Evolutionary conservation across 2,113 vertebrate genomes (phyloP), one percentile per base, ranked within the genome.

Genomic region (Bostrychus sinensis): DNA sequence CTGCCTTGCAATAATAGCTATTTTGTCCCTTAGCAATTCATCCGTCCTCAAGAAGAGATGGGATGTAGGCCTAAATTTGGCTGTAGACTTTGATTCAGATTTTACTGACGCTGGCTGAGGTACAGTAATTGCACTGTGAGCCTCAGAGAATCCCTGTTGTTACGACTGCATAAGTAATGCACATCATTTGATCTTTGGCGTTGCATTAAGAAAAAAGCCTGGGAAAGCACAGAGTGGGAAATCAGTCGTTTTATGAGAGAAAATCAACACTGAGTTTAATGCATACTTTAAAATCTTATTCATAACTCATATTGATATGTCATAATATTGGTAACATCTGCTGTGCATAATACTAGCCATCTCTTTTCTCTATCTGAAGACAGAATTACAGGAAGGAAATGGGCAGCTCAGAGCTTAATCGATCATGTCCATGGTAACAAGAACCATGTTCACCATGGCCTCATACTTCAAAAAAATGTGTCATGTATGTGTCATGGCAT

Each of bases 121-220:
- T 53, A 13, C 30, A 20, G 51, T 78, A 83, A 84, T 75, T 83
- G 75, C 79, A n/a, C 48, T 0, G 28, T n/a, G 73, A 22, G 73
- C 66, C 79, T 69, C 55, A 75, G 75, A 46, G 79, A 80, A 66
- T 75, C 78, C 72, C 78, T 60, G 75, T 80, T 78, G 76, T 71
- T 80, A 68, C 36, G 48, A 53, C 76, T 80, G 85, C 71, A 82
- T 76, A 74, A 83, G 42, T 85, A 75, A 80, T 54, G 55, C 19
- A 43, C 77, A 80, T 85, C 54, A 81, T 79, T 63, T 75, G 45
- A 75, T 81, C 64, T 63, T 69, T 36, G 42, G 70, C 41, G 64
- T 46, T 74, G 30, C 66, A 78, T 72, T 78, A 77, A 60, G 70
- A 30, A 54, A 14, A 76, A 53, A 22, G 56, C 43, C 38, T 37